Evolutionary conservation across 2,797 vertebrate genomes (phyloP), one percentile per base, ranked within the genome.

Genomic region (Diplodus sargus): DNA sequence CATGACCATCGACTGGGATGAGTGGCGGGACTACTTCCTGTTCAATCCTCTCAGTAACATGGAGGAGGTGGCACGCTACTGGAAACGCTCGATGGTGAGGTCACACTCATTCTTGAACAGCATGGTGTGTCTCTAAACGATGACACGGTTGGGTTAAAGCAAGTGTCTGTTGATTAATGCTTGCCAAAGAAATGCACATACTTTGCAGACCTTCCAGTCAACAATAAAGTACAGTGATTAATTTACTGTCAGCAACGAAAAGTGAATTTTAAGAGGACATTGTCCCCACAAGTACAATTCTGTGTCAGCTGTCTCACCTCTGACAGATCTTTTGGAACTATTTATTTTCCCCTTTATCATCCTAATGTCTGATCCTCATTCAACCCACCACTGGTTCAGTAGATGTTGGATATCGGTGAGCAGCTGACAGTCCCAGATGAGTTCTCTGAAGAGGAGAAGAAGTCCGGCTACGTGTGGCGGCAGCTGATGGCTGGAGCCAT

Each of bases 331-430:
- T 22, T 54, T 72, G 34, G 20, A 22, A 28, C 15, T 65, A 17
- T 8, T 39, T 63, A 4, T 23, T 22, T 59, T 53, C 6, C 48
- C 9, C 3, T 65, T 65, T 23, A 28, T 57, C 49, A 3, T 1
- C 9, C 8, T 59, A 16, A 52, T 70, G 18, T 63, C 45, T 17
- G 13, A 1, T 17, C 3, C 51, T 66, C 39, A 28, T 53, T 65
- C 47, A 14, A 15, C 39, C 30, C 22, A 47, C 20, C 9, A 13
- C 64, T 67, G 63, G 25, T 64, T 59, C 63, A 84, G 83, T 93
- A 99, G 98, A 98, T 99, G 53, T 91, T 99, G 94, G 98, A 99
- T 84, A 97, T 98, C 57, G 98, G 98, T 15, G 98, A 99, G 73
- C 98, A 97, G 85, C 87, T 99, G 84, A 95, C 96, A 20, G 94